Conservation (phyloP, 2,888 invertebrate genomes). For the Molorchus minor region DNA sequence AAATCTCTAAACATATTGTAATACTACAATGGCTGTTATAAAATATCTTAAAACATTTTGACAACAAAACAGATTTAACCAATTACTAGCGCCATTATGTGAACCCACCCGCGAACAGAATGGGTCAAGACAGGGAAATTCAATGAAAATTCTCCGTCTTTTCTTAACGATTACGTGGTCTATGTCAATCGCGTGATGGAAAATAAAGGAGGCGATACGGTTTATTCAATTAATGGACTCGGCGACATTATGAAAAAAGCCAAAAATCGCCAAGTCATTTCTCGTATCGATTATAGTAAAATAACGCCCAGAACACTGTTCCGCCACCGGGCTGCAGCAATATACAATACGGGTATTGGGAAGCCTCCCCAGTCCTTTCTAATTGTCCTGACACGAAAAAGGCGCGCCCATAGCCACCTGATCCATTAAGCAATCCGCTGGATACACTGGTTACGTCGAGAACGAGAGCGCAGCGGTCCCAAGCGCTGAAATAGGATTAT, state of each 20-base stretch:
- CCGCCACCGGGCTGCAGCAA: constrained; percentile 24
- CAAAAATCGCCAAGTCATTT: constrained; percentile 17
- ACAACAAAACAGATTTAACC: no score
- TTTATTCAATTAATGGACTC: constrained; percentile 10
- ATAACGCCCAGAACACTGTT: constrained; percentile 21
- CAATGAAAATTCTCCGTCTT: no score
- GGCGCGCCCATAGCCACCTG: constrained; percentile 56
- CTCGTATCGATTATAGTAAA: constrained; percentile 17
- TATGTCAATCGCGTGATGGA: no score
- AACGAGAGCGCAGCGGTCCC: constrained; percentile 25
- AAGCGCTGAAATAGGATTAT: no score
- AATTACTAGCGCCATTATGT: no score
- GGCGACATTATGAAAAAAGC: neutral
- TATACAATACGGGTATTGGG: constrained; percentile 9
- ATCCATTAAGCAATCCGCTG: constrained; percentile 53
- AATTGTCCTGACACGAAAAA: constrained; percentile 56
- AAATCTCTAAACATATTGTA: no score
- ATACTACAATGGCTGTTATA: no score
- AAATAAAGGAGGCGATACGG: neutral
- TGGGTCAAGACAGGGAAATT: no score
- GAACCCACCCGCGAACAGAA: no score
- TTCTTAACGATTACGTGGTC: no score
- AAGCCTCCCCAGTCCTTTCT: constrained; percentile 46
- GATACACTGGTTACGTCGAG: constrained; percentile 31
- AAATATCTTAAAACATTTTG: no score